These are phyloP conservation scores for Phthorimaea operculella DNA, from an alignment of 1,140 invertebrate genomes.

Conservation along the genomic window DNA sequence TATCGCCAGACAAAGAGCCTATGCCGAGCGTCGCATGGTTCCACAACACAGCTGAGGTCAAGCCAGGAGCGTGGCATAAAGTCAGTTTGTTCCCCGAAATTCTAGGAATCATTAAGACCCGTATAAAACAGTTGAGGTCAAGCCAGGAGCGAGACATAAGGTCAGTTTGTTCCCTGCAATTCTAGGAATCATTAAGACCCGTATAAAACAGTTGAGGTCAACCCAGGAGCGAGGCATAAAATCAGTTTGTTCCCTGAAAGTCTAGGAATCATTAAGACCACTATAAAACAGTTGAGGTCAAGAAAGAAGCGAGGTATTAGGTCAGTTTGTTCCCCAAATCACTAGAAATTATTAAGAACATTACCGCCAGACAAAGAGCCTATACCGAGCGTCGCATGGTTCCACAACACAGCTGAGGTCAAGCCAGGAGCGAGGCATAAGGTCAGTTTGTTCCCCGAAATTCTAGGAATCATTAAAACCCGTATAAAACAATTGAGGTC, in stretches of 20 bases:
- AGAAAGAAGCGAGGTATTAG: slow-evolving; percentile 83
- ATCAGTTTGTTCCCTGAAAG: too few relatives aligned
- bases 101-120: too few relatives aligned
- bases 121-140: slow-evolving; percentile 69
- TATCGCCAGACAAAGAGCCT: slow-evolving; percentile 95
- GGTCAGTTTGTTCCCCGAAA: too few relatives aligned
- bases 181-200: too few relatives aligned
- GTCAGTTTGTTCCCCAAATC: slow-evolving; percentile 67
- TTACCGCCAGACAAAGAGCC: slow-evolving; percentile 97
- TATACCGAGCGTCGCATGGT: slow-evolving; percentile 85
- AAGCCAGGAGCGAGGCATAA: too few relatives aligned
- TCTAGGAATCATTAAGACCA: too few relatives aligned
- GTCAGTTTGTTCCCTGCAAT: slow-evolving; percentile 65
- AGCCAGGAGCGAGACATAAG: slow-evolving; percentile 46
- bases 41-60: too few relatives aligned
- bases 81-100: too few relatives aligned
- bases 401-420: too few relatives aligned
- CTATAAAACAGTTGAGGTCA: slow-evolving; percentile 83
- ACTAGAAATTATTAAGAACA: too few relatives aligned
- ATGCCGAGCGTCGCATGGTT: slow-evolving; percentile 85
- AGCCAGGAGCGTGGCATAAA: slow-evolving; percentile 77
- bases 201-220: neutral
- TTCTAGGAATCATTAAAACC: too few relatives aligned
- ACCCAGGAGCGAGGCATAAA: slow-evolving; percentile 85
- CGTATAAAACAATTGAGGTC: too few relatives aligned